These are phyloP conservation scores for Rhimphoctona megacephalus DNA, from an alignment of 2,888 invertebrate species.

Conservation along the genomic window DNA sequence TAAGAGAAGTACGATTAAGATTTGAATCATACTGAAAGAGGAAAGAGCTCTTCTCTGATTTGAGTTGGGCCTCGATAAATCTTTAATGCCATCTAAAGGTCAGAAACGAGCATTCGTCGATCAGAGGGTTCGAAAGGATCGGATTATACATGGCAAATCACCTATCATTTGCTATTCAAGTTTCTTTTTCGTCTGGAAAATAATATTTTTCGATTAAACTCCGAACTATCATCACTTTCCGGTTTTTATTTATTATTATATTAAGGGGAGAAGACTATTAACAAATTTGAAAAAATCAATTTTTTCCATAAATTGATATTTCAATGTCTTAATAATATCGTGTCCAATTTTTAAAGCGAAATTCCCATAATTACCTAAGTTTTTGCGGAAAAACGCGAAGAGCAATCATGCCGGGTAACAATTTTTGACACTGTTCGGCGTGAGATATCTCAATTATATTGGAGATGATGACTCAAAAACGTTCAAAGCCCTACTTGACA, in stretches of 20 bases:
- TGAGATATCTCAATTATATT: too few species aligned
- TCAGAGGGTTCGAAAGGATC: not conserved
- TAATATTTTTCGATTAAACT: not conserved
- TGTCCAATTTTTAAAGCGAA: too few species aligned
- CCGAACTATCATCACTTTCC: not conserved
- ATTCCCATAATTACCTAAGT: too few species aligned
- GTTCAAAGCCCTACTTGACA: too few species aligned
- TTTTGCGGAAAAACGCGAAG: too few species aligned
- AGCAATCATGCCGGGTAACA: too few species aligned
- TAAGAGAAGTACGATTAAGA: constrained; percentile 45
- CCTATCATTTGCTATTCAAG: not conserved
- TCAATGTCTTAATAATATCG: too few species aligned
- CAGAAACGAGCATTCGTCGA: constrained; percentile 15
- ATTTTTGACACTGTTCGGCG: too few species aligned
- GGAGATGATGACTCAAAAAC: too few species aligned
- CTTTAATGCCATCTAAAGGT: constrained; percentile 28
- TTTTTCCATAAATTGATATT: too few species aligned
- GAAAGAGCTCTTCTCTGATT: not conserved
- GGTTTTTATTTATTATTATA: not conserved
- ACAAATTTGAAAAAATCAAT: too few species aligned
- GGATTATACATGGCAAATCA: not conserved
- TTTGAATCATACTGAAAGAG: constrained; percentile 24
- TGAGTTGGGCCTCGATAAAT: constrained; percentile 6
- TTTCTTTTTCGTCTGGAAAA: not conserved
- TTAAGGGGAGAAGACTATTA: too few species aligned